Conservation (phyloP, 2,888 invertebrate species). For the Trypoxylon attenuatum region DNA sequence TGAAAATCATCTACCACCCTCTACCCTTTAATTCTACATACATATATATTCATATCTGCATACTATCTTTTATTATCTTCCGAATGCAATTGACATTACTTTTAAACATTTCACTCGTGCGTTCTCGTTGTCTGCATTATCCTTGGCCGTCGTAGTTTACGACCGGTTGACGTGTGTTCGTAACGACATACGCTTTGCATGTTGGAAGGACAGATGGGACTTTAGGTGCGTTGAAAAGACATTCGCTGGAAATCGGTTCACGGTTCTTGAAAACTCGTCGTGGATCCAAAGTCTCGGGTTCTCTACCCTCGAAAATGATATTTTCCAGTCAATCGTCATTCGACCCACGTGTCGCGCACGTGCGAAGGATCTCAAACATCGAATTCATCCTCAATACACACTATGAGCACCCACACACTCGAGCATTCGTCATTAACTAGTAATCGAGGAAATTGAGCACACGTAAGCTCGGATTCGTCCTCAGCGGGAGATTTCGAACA, state of each 20-base stretch:
- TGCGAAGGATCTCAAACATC: conserved; percentile 21
- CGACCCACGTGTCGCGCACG: conserved; percentile 39
- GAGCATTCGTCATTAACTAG: conserved; percentile 39
- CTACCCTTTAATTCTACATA: too few relatives aligned
- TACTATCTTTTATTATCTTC: too few relatives aligned
- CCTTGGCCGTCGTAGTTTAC: conserved; percentile 4
- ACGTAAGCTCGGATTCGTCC: conserved; percentile 21
- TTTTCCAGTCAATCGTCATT: conserved; percentile 19
- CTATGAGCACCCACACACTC: too few relatives aligned
- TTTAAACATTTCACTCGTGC: too few relatives aligned
- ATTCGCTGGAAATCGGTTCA: conserved; percentile 18
- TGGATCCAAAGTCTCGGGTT: neutral
- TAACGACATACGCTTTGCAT: conserved; percentile 21
- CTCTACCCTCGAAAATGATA: conserved; percentile 20
- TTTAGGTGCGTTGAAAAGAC: conserved; percentile 5
- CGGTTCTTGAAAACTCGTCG: conserved; percentile 12
- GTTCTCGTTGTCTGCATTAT: conserved; percentile 1
- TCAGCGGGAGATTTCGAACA: conserved; percentile 5
- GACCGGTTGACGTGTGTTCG: neutral
- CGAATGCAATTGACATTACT: too few relatives aligned
- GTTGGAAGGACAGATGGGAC: conserved; percentile 13
- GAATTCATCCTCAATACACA: conserved; percentile 13
- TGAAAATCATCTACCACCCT: too few relatives aligned
- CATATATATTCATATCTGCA: too few relatives aligned
- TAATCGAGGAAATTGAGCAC: conserved; percentile 18